These are phyloP conservation scores for Onychostoma macrolepis DNA, from an alignment of 2,113 vertebrate genomes.

Conservation along the genomic window DNA sequence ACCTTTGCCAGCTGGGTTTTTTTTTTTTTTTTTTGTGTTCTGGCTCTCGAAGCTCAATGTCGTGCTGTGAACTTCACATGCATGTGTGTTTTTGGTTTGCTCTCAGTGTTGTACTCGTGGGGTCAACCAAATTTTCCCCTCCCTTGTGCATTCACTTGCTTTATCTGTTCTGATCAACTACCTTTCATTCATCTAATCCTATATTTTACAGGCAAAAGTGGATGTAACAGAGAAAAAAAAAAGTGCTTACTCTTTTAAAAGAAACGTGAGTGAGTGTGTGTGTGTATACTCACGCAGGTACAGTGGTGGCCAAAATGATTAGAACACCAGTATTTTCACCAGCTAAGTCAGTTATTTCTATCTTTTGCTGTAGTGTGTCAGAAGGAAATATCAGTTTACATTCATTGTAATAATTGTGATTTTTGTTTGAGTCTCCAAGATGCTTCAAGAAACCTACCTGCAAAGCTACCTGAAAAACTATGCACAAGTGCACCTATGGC, in stretches of 20 bases:
- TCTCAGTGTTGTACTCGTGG: slow-evolving; percentile 60
- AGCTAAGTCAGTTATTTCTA: too few relatives aligned
- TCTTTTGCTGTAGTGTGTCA: too few relatives aligned
- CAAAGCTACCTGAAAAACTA: too few relatives aligned
- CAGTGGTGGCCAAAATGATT: too few relatives aligned
- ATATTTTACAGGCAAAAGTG: slow-evolving; percentile 43
- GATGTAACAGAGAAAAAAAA: slow-evolving; percentile 48
- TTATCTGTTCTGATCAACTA: slow-evolving; percentile 54
- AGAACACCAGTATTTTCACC: too few relatives aligned
- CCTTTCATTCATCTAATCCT: slow-evolving; percentile 59
- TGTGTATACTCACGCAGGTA: too few relatives aligned
- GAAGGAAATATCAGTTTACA: too few relatives aligned
- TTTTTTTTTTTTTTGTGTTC: slow-evolving; percentile 69
- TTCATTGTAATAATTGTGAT: too few relatives aligned
- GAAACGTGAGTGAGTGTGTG: too few relatives aligned
- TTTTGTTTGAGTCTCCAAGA: too few relatives aligned
- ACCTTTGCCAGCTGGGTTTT: slow-evolving; percentile 67
- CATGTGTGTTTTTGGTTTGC: slow-evolving; percentile 61
- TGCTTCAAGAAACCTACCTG: too few relatives aligned
- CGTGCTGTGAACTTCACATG: slow-evolving; percentile 60
- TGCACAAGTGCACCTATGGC: too few relatives aligned
- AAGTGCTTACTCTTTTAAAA: background rate
- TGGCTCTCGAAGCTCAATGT: slow-evolving; percentile 50
- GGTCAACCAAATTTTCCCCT: slow-evolving; percentile 24
- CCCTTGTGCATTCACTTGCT: background rate